Evolutionary conservation across 2,113 vertebrate species (phyloP).

Genomic region (Xiphorhynchus elegans): DNA sequence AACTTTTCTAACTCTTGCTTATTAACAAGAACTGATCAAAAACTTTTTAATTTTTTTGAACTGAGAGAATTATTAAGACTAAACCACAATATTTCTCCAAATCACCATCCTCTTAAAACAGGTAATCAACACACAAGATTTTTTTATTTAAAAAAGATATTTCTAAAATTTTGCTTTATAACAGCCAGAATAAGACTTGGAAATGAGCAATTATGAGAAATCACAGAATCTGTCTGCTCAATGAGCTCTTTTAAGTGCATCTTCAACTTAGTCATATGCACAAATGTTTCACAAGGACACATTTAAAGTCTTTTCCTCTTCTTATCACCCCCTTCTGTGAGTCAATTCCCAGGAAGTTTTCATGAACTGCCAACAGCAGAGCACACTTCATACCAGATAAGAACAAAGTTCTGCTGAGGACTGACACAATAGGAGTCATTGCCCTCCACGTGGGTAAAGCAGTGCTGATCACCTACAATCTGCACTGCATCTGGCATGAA

Average conservation of each 20-base stretch:
- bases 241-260: not conserved
- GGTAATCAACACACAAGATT: rapidly evolving
- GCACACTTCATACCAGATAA: not conserved
- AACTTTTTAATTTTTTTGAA: not conserved
- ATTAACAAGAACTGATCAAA: not conserved
- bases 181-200: not conserved
- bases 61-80: not conserved
- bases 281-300: not conserved
- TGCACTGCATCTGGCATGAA: not conserved
- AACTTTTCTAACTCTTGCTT: not conserved
- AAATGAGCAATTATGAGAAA: not conserved
- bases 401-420: not conserved
- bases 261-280: not conserved
- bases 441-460: not conserved
- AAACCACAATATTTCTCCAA: not conserved
- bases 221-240: not conserved
- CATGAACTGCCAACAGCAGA: not conserved
- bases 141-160: not conserved
- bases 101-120: not conserved
- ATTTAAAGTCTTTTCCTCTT: not conserved
- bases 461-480: not conserved
- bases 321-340: not conserved
- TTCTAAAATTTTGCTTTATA: not conserved
- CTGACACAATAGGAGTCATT: not conserved
- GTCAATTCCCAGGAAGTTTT: not conserved